A percentile compares a stretch with the other conserved stretches of the same genome.
Conservation (phyloP, 30 jellyfish, hydroid and myxozoan genomes). For the Mastigias papua region DNA sequence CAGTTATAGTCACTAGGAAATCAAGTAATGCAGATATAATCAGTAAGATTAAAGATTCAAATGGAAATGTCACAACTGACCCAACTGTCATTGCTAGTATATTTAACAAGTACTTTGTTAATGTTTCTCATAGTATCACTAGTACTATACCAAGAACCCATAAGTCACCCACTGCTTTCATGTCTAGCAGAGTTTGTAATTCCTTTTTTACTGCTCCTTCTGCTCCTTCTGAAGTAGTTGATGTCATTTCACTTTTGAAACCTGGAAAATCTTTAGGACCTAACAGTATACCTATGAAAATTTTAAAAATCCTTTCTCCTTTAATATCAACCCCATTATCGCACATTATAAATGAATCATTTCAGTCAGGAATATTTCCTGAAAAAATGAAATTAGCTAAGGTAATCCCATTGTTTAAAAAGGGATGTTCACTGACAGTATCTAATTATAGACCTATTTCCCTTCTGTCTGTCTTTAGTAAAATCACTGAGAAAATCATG, state of each 20-base stretch:
- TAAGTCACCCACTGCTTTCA: background rate
- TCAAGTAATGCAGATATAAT: too few species aligned
- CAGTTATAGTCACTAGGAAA: background rate
- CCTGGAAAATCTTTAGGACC: constrained; percentile 43
- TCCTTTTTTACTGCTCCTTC: constrained; percentile 29
- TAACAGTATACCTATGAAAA: constrained; percentile 37
- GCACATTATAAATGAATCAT: constrained; percentile 12
- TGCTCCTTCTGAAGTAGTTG: constrained; percentile 8
- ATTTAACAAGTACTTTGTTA: constrained; percentile 2
- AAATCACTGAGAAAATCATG: too few species aligned
- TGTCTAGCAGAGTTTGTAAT: constrained; percentile 1
- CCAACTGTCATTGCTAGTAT: constrained; percentile 6
- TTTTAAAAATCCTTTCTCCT: background rate
- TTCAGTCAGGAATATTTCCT: constrained; percentile 42
- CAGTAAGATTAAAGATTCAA: background rate
- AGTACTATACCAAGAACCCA: constrained; percentile 4
- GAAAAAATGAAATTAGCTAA: constrained; percentile 1
- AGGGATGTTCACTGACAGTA: too few species aligned
- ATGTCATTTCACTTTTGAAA: background rate
- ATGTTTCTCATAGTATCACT: constrained; percentile 1
- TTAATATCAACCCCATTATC: constrained; percentile 17
- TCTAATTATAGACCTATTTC: too few species aligned
- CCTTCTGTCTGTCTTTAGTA: too few species aligned
- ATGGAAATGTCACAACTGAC: constrained; percentile 12
- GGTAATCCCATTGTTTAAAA: constrained; percentile 32